These are phyloP conservation scores for Therioaphis trifolii DNA, from an alignment of 2,888 invertebrate genomes.

Conservation along the genomic window DNA sequence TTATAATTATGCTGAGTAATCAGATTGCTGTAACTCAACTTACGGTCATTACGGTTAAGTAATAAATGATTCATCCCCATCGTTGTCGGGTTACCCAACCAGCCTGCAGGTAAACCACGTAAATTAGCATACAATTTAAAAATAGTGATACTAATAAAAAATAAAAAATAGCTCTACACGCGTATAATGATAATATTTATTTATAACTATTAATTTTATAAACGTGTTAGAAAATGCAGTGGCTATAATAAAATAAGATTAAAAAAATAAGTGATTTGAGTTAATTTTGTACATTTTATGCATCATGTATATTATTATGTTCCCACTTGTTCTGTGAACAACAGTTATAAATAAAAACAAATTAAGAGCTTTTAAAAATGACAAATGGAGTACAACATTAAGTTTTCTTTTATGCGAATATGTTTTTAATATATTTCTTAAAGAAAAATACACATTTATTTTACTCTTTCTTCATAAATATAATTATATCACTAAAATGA, in stretches of 20 bases:
- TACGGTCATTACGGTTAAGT: constrained; percentile 38
- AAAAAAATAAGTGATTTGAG: not conserved
- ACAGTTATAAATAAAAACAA: constrained; percentile 1
- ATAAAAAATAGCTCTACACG: not conserved
- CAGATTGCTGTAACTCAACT: constrained; percentile 53
- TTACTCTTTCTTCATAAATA: not conserved
- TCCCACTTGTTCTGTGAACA: not conserved
- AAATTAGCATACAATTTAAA: constrained; percentile 13
- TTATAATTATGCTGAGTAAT: constrained; percentile 54
- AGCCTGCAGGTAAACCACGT: constrained; percentile 34
- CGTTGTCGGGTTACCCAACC: not conserved
- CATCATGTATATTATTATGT: not conserved
- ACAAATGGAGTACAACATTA: not conserved
- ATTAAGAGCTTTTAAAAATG: constrained; percentile 38
- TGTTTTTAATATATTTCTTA: constrained; percentile 12
- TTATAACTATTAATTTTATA: not conserved
- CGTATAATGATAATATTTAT: constrained; percentile 4
- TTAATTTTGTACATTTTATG: constrained; percentile 17
- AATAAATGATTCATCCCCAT: constrained; percentile 42
- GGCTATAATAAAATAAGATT: not conserved
- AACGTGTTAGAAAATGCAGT: not conserved
- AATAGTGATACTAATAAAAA: not conserved
- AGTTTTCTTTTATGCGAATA: constrained; percentile 9
- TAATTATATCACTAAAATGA: no score
- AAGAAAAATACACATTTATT: constrained; percentile 22